Conservation (phyloP, 2,888 invertebrate genomes). For the Drosophila meridiana region DNA sequence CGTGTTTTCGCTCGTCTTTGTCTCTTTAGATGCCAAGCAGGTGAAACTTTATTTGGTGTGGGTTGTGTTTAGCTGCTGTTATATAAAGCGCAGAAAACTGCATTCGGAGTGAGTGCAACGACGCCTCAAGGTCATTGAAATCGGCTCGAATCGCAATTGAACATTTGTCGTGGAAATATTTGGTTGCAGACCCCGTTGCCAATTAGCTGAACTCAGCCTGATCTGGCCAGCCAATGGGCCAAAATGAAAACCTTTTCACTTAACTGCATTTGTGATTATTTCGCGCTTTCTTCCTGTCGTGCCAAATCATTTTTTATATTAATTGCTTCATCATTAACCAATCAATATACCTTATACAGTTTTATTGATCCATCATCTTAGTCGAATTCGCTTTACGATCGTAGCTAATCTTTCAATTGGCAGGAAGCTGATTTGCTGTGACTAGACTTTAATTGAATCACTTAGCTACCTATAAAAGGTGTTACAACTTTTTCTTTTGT, state of each 20-base stretch:
- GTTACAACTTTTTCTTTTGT: background rate
- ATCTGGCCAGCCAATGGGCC: conserved; percentile 41
- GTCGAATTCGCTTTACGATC: background rate
- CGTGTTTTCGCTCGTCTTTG: conserved; percentile 56
- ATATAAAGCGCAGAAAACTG: conserved; percentile 53
- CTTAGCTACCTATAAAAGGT: background rate
- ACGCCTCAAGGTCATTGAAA: conserved; percentile 78
- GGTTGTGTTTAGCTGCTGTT: conserved; percentile 51
- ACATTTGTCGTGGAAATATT: conserved; percentile 25
- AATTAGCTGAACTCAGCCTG: conserved; percentile 27
- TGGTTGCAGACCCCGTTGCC: conserved; percentile 30
- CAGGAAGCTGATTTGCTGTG: background rate
- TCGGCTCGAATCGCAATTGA: conserved; percentile 50
- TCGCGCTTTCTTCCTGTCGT: conserved; percentile 19
- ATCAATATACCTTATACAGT: conserved; percentile 9
- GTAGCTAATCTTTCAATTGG: background rate
- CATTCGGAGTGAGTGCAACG: conserved; percentile 49
- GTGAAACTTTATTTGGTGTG: conserved; percentile 67
- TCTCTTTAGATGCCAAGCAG: conserved; percentile 53
- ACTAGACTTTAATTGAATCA: background rate
- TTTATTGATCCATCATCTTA: conserved; percentile 7
- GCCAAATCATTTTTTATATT: conserved; percentile 15
- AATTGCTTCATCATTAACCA: conserved; percentile 22
- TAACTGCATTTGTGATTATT: background rate
- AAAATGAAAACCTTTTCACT: conserved; percentile 27